These are phyloP conservation scores for Eptatretus burgeri DNA, from an alignment of 2,113 vertebrate species.

Conservation along the genomic window DNA sequence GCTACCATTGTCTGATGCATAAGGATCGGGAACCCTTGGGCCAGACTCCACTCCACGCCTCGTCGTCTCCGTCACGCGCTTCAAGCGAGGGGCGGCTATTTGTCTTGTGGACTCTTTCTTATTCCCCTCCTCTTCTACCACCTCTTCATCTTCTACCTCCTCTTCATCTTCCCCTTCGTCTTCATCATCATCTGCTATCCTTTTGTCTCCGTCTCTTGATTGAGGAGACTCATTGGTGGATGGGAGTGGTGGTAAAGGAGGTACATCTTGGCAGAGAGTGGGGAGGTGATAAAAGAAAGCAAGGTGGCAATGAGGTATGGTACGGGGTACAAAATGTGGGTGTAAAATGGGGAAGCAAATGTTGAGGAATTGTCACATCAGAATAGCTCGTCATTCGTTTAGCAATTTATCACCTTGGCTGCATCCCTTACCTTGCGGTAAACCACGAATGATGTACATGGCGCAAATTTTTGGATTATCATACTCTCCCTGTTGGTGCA, in stretches of 20 bases:
- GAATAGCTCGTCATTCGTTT: conserved; percentile 5
- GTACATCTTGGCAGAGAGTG: conserved; percentile 37
- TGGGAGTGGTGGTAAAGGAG: conserved; percentile 78
- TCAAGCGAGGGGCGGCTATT: not conserved
- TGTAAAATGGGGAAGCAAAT: conserved; percentile 12
- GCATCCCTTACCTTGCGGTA: conserved; percentile 35
- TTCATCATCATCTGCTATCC: conserved; percentile 43
- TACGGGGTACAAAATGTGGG: conserved; percentile 10
- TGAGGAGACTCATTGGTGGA: conserved; percentile 17
- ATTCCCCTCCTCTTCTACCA: conserved; percentile 17
- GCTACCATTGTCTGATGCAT: conserved; percentile 97
- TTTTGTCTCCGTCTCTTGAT: not conserved
- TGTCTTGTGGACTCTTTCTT: not conserved
- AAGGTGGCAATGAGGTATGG: not conserved
- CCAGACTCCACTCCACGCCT: conserved; percentile 78
- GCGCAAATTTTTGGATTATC: conserved; percentile 96
- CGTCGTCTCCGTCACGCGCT: conserved; percentile 8
- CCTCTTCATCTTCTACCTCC: conserved; percentile 40
- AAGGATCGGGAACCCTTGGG: conserved; percentile 76
- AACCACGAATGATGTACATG: conserved; percentile 76
- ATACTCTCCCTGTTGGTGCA: conserved; percentile 46
- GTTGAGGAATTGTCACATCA: conserved; percentile 13
- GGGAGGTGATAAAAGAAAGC: conserved; percentile 7
- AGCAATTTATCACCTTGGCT: conserved; percentile 15
- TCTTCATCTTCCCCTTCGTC: conserved; percentile 55